Evolutionary conservation across 2,888 invertebrate species (phyloP).

Genomic region (Xestia c-nigrum): DNA sequence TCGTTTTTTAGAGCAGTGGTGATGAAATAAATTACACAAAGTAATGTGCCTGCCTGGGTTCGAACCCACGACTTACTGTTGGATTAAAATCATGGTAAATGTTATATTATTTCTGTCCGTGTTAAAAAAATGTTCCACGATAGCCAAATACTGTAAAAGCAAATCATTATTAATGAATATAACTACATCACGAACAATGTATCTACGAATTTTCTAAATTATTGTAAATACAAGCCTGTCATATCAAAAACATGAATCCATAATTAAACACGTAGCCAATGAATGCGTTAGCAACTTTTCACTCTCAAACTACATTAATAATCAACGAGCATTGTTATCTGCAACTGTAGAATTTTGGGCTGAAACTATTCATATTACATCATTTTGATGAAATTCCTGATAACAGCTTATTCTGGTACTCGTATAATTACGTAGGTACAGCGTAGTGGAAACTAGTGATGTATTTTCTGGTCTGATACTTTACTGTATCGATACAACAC

Average conservation of each 20-base stretch:
- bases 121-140: no score
- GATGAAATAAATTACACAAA: no score
- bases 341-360: slow-evolving; percentile 16
- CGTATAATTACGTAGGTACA: slow-evolving; percentile 4
- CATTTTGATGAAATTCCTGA: slow-evolving; percentile 40
- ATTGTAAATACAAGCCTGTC: background rate
- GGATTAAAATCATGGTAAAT: background rate
- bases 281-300: slow-evolving; percentile 1
- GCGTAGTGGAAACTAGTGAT: background rate
- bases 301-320: slow-evolving; percentile 4
- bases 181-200: background rate
- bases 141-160: no score
- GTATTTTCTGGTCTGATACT: background rate
- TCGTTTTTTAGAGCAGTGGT: no score
- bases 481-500: background rate
- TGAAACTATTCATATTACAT: slow-evolving; percentile 19
- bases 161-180: no score
- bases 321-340: background rate
- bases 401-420: slow-evolving; percentile 1
- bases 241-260: background rate
- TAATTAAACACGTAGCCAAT: background rate
- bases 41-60: no score
- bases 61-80: no score
- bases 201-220: background rate
- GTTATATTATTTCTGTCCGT: background rate